These are phyloP conservation scores for Etheostoma perlongum DNA, from an alignment of 2,797 vertebrate genomes.

Conservation along the genomic window DNA sequence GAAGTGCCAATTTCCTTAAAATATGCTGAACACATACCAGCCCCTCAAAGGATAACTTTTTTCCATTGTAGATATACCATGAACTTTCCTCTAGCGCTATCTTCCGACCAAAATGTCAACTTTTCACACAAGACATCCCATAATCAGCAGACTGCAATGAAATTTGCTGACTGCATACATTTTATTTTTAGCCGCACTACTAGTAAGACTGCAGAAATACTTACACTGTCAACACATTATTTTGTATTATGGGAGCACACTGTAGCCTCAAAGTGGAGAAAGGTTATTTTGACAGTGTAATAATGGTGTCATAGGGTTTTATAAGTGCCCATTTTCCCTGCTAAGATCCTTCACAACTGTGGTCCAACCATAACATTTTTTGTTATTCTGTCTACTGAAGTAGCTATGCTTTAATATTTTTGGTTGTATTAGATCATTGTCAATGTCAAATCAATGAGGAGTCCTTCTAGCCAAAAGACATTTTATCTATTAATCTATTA, in stretches of 20 bases:
- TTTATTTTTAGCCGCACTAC: not conserved
- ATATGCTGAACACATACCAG: not conserved
- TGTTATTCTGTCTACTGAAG: not conserved
- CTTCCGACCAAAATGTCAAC: conserved; percentile 13
- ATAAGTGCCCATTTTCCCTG: not conserved
- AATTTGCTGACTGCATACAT: not conserved
- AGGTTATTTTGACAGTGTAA: not conserved
- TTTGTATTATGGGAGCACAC: not conserved
- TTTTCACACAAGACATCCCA: conserved; percentile 2
- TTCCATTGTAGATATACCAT: not conserved
- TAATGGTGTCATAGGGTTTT: not conserved
- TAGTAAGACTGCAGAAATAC: not conserved
- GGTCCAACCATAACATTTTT: not conserved
- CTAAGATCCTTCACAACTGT: not conserved
- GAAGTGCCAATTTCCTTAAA: not conserved
- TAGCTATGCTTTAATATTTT: not conserved
- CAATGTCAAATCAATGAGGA: not conserved
- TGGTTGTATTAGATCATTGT: no score
- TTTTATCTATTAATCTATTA: not conserved
- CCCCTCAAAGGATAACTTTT: not conserved
- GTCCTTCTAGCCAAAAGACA: not conserved
- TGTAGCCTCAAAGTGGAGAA: not conserved
- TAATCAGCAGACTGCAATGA: not conserved
- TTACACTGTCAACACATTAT: not conserved
- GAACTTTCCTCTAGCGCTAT: not conserved